A percentile compares a stretch with the other conserved stretches of the same genome.
Evolutionary conservation across 2,888 invertebrate genomes (phyloP).

Genomic region (Oconnorella tubifera): DNA sequence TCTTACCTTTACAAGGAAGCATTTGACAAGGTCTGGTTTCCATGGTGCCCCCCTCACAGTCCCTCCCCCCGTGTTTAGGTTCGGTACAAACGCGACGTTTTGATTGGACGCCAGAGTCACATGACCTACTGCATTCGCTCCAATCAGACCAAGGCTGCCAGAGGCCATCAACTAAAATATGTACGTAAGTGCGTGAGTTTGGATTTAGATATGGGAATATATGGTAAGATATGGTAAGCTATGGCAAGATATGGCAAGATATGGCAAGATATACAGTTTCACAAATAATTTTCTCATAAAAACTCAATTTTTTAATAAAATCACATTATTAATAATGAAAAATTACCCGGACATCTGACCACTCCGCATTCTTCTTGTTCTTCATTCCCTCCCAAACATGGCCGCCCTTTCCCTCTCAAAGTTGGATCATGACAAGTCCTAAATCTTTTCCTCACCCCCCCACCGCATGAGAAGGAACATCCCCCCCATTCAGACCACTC

Average conservation of each 20-base stretch:
- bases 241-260: no score
- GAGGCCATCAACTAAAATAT: conserved; percentile 45
- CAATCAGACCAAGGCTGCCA: conserved; percentile 63
- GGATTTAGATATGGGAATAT: no score
- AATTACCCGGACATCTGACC: conserved; percentile 46
- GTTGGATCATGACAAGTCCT: conserved; percentile 82
- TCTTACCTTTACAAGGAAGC: no score
- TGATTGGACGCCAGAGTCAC: conserved; percentile 60
- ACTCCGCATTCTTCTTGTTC: conserved; percentile 74
- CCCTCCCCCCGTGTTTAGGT: conserved; percentile 55
- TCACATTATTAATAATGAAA: no score
- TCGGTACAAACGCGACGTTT: conserved; percentile 59
- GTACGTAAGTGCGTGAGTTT: no score
- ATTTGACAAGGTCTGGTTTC: no score
- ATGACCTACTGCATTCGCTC: conserved; percentile 61
- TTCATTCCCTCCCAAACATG: conserved; percentile 69
- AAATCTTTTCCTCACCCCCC: conserved; percentile 76
- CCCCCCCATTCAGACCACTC: conserved; percentile 89
- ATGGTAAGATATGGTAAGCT: no score
- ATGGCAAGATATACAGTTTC: no score
- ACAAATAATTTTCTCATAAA: no score
- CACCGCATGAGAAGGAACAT: conserved; percentile 76
- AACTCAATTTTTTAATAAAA: no score
- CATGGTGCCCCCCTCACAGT: no score
- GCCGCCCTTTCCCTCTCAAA: conserved; percentile 78